A percentile compares a stretch with the other conserved stretches of the same genome.
phyloP scores from a whole-genome alignment of 1,140 invertebrate genomes.

The Coelopa frigida region DNA sequence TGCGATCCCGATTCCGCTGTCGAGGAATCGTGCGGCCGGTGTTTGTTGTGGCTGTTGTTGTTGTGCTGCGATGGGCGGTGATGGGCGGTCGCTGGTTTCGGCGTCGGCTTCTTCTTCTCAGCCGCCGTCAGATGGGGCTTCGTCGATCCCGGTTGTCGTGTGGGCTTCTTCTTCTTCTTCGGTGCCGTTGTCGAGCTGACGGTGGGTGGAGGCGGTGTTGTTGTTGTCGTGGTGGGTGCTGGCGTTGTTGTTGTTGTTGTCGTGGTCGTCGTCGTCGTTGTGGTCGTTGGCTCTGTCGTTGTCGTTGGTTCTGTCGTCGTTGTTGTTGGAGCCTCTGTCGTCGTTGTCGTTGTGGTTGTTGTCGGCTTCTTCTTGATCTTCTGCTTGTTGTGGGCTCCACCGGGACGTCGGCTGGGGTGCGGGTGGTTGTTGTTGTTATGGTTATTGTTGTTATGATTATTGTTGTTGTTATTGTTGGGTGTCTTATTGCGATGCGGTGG shows the following conservation, averaged over 20 bases:
- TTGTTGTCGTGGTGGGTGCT: conserved; percentile 7
- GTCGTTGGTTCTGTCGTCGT: conserved; percentile 7
- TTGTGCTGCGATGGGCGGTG: neutral
- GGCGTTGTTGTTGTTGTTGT: conserved; percentile 22
- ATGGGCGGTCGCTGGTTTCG: conserved; percentile 21
- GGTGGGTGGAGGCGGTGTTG: conserved; percentile 5
- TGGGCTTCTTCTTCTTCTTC: conserved; percentile 38
- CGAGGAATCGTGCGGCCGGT: neutral
- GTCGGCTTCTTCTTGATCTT: conserved; percentile 33
- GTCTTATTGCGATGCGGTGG: conserved; percentile 29
- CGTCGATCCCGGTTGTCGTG: conserved; percentile 23
- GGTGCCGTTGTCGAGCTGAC: conserved; percentile 19
- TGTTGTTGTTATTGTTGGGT: conserved; percentile 20
- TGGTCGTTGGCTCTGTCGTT: conserved; percentile 11
- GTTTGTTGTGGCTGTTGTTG: neutral
- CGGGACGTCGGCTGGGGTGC: conserved; percentile 10
- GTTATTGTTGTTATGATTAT: conserved; percentile 28
- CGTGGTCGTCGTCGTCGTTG: conserved; percentile 11
- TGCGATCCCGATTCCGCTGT: conserved; percentile 2
- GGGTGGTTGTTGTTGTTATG: conserved; percentile 20
- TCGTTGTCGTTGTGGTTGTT: conserved; percentile 21
- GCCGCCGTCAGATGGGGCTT: conserved; percentile 17
- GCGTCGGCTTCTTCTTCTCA: conserved; percentile 30
- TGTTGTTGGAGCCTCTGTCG: conserved; percentile 8
- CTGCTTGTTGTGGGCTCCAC: conserved; percentile 23